A percentile compares a stretch with the other conserved stretches of the same genome.
Conservation (phyloP, 2,888 invertebrate genomes). For the Clusia tigrina region DNA sequence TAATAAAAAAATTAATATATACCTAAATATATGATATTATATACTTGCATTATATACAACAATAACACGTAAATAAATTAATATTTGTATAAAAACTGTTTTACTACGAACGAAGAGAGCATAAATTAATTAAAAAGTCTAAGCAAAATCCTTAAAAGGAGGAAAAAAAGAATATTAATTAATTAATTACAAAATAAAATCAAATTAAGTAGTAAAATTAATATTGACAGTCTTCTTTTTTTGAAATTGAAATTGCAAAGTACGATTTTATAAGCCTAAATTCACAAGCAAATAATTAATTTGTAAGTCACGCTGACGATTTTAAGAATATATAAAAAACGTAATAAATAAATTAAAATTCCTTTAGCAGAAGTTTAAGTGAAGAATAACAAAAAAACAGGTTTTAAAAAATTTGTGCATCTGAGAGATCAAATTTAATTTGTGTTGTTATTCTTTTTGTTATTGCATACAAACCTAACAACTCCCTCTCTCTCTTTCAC, state of each 20-base stretch:
- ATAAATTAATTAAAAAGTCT: background rate
- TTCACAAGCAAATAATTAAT: too few relatives aligned
- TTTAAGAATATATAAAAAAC: too few relatives aligned
- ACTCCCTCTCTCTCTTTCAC: too few relatives aligned
- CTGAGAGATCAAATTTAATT: too few relatives aligned
- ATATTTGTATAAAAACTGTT: constrained; percentile 9
- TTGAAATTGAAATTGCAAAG: too few relatives aligned
- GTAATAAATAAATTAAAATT: too few relatives aligned
- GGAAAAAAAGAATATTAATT: background rate
- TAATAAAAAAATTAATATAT: constrained; percentile 1
- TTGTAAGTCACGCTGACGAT: too few relatives aligned
- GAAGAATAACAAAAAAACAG: too few relatives aligned
- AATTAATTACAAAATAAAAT: background rate
- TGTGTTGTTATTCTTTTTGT: background rate
- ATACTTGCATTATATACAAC: constrained; percentile 8
- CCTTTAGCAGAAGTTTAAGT: too few relatives aligned
- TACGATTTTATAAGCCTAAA: too few relatives aligned
- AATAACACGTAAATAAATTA: background rate
- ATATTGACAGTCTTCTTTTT: background rate
- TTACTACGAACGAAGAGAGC: background rate
- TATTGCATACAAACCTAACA: background rate
- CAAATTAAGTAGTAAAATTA: background rate
- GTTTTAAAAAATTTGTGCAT: too few relatives aligned
- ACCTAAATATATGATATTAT: background rate
- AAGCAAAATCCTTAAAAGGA: background rate